A percentile compares a stretch with the other conserved stretches of the same genome.
Conservation (phyloP, 2,888 invertebrate species). For the Glomeris marginata region DNA sequence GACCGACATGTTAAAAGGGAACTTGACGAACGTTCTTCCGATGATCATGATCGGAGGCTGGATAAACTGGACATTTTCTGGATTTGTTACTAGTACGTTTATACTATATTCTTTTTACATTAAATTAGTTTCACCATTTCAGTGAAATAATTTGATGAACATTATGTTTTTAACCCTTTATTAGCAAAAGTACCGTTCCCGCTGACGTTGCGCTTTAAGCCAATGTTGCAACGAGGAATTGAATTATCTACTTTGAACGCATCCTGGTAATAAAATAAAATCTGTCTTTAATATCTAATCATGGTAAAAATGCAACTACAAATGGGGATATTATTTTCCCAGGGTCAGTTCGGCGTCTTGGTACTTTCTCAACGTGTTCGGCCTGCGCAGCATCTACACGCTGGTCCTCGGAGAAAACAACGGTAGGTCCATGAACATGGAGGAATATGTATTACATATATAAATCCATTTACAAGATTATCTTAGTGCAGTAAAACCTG, state of each 20-base stretch:
- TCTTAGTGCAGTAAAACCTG: no score
- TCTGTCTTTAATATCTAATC: not conserved
- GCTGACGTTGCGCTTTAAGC: slow-evolving; percentile 91
- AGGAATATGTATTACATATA: no score
- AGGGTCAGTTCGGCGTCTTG: slow-evolving; percentile 95
- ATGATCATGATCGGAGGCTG: slow-evolving; percentile 99
- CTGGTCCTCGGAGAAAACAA: slow-evolving; percentile 96
- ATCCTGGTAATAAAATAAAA: slow-evolving; percentile 50
- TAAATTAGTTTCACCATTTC: slow-evolving; percentile 3
- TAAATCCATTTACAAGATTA: no score
- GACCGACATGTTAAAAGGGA: slow-evolving; percentile 98
- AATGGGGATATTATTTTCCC: slow-evolving; percentile 13
- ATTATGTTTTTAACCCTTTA: slow-evolving; percentile 20
- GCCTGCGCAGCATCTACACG: slow-evolving; percentile 90
- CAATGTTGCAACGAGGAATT: slow-evolving; percentile 97
- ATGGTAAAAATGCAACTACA: not conserved
- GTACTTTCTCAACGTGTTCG: slow-evolving; percentile 99
- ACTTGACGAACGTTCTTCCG: slow-evolving; percentile 92
- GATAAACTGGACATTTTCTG: slow-evolving; percentile 99
- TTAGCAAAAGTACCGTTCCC: slow-evolving; percentile 97
- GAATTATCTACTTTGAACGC: slow-evolving; percentile 91
- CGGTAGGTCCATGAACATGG: slow-evolving; percentile 42
- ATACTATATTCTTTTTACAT: not conserved
- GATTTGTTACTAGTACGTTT: slow-evolving; percentile 84
- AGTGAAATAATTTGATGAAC: not conserved